These are phyloP conservation scores for Karalla daura DNA, from an alignment of 2,797 vertebrate genomes.

Conservation along the genomic window DNA sequence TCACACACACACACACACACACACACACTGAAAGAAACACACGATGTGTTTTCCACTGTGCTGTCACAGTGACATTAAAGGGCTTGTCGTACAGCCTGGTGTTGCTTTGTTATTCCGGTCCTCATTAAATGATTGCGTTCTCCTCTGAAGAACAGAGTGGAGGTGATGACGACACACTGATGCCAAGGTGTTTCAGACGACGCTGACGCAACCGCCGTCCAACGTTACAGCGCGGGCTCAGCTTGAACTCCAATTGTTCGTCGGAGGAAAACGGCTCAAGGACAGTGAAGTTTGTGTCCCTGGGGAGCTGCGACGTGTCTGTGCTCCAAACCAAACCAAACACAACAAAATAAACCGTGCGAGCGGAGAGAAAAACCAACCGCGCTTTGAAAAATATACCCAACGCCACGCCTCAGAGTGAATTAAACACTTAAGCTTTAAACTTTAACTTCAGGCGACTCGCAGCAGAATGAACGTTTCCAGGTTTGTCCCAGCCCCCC, in stretches of 20 bases:
- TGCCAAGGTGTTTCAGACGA: not conserved
- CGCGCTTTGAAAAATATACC: constrained; percentile 13
- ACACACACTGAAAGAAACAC: not conserved
- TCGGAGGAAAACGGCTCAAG: constrained; percentile 32
- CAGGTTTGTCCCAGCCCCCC: not conserved
- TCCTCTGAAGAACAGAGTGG: constrained; percentile 19
- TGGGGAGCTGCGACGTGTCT: not conserved
- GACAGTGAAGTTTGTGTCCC: constrained; percentile 21
- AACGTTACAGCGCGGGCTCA: constrained; percentile 1
- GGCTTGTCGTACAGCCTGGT: constrained; percentile 63
- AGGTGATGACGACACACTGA: not conserved
- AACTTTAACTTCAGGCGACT: constrained; percentile 6
- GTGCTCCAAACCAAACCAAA: not conserved
- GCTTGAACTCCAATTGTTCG: constrained; percentile 38
- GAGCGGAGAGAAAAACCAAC: not conserved
- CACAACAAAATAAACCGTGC: not conserved
- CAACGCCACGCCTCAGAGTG: constrained; percentile 4
- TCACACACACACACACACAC: not conserved
- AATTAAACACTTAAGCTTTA: constrained; percentile 29
- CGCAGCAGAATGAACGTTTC: not conserved
- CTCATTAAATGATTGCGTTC: constrained; percentile 26
- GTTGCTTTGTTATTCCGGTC: constrained; percentile 55
- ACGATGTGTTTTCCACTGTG: constrained; percentile 57
- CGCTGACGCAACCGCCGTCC: constrained; percentile 15
- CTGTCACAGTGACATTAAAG: constrained; percentile 74